A percentile compares a stretch with the other conserved stretches of the same genome.
phyloP scores from a whole-genome alignment of 2,797 vertebrate species.

The Scolopax rusticola region DNA sequence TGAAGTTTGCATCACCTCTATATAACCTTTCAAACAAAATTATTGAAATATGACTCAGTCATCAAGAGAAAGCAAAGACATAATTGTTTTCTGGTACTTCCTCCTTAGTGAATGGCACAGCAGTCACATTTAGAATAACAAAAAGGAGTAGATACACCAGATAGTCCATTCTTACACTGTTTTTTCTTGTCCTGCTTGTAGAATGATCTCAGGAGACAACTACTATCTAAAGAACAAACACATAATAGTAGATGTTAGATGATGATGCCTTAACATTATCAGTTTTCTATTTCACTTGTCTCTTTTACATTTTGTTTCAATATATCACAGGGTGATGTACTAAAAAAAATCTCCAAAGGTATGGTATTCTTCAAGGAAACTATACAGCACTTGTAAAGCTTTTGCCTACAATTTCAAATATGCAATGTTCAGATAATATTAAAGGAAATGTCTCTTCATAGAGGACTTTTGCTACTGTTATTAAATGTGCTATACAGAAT shows the following conservation, averaged over 20 bases:
- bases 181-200: background rate
- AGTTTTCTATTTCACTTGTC: background rate
- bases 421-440: background rate
- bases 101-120: background rate
- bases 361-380: constrained; percentile 7
- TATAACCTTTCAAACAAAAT: background rate
- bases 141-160: background rate
- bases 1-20: background rate
- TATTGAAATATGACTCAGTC: background rate
- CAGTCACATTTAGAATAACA: background rate
- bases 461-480: background rate
- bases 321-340: background rate
- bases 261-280: background rate
- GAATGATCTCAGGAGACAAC: background rate
- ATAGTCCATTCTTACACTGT: background rate
- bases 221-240: background rate
- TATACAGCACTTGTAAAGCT: background rate
- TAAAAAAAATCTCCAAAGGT: background rate
- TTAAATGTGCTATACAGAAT: background rate
- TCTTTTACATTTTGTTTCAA: background rate
- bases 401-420: background rate
- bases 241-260: background rate
- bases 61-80: background rate
- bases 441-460: background rate
- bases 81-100: background rate